Conservation (phyloP, 2,888 invertebrate species). For the Vannuccia rotundouncinata region DNA sequence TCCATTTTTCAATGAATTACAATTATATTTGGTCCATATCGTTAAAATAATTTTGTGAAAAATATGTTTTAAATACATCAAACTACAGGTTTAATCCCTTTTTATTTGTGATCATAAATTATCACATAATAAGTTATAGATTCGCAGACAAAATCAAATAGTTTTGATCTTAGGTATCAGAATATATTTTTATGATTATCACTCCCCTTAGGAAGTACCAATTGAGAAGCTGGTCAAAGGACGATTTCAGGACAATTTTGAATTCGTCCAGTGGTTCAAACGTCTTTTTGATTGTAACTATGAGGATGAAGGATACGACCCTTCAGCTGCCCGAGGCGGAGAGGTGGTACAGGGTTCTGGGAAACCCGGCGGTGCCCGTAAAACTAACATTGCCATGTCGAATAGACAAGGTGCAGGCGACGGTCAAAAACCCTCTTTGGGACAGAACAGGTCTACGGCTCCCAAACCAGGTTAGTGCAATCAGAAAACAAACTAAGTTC, state of each 20-base stretch:
- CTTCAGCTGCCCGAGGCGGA: constrained; percentile 77
- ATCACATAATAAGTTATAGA: no score
- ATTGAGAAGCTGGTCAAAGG: constrained; percentile 98
- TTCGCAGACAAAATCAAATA: no score
- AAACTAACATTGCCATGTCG: neutral
- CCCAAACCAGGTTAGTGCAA: constrained; percentile 2
- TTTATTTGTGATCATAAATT: no score
- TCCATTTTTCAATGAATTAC: no score
- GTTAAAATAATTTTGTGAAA: no score
- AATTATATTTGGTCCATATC: no score
- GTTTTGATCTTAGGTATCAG: no score
- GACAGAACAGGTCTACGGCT: neutral
- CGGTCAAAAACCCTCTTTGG: neutral
- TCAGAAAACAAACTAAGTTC: no score
- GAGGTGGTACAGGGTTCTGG: constrained; percentile 64
- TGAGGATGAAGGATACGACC: constrained; percentile 91
- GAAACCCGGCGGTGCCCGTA: neutral
- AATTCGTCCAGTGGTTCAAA: constrained; percentile 99
- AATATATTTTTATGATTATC: no score
- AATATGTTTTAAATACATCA: no score
- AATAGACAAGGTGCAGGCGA: constrained; percentile 7
- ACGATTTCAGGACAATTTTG: constrained; percentile 99
- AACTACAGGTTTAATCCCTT: no score
- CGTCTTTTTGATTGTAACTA: constrained; percentile 99
- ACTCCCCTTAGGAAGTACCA: constrained; percentile 98